A percentile compares a stretch with the other conserved stretches of the same genome.
These are phyloP conservation scores for Rhinella marina DNA, from an alignment of 2,797 vertebrate species.

Conservation along the genomic window DNA sequence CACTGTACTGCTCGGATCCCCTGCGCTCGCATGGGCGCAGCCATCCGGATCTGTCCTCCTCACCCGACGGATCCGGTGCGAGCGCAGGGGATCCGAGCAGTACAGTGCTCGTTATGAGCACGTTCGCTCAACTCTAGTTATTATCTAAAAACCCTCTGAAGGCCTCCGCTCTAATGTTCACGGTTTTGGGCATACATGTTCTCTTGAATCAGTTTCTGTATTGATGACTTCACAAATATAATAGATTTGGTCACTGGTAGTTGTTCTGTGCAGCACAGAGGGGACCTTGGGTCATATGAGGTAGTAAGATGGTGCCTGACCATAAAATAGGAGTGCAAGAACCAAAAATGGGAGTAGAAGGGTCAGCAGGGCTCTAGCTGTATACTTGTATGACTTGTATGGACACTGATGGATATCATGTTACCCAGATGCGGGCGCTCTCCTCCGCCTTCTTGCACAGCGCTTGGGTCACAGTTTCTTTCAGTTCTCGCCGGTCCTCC, in stretches of 20 bases:
- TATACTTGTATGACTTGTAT: background rate
- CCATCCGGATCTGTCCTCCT: no score
- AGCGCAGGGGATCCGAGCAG: no score
- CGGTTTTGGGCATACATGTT: no score
- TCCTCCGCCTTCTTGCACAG: slow-evolving; percentile 52
- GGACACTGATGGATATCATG: background rate
- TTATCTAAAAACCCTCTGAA: background rate
- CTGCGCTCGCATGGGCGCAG: no score
- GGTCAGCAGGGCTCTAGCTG: background rate
- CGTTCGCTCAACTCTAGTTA: no score
- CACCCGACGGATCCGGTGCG: no score
- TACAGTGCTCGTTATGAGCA: no score
- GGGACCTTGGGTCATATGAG: background rate
- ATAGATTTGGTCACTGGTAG: background rate
- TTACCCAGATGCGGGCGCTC: slow-evolving; percentile 53
- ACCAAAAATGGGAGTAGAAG: background rate
- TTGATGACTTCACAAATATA: background rate
- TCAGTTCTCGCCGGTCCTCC: slow-evolving; percentile 7
- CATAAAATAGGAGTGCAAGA: background rate
- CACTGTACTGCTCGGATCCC: no score
- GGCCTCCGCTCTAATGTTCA: background rate
- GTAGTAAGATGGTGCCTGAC: background rate
- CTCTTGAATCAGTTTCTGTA: no score
- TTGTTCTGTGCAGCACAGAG: background rate
- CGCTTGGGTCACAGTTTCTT: slow-evolving; percentile 21